These are phyloP conservation scores for Nemotelus pantherinus DNA, from an alignment of 2,888 invertebrate genomes.

Conservation along the genomic window DNA sequence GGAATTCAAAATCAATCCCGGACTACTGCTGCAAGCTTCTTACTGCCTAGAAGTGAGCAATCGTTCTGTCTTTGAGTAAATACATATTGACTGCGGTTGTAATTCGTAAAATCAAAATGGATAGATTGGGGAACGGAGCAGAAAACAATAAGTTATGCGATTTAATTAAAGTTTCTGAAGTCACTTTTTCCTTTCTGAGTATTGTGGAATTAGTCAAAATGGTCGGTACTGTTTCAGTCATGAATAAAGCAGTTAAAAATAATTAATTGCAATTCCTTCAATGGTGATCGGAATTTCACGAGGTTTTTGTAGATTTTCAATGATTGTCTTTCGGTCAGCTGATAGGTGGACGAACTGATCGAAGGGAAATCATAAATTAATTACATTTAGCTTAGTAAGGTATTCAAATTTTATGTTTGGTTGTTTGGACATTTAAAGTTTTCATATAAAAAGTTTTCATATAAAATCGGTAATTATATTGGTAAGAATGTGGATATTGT, in stretches of 20 bases:
- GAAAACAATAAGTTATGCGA: slow-evolving; percentile 46
- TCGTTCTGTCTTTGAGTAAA: neutral
- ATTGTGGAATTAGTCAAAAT: slow-evolving; percentile 45
- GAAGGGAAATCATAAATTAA: too few species aligned
- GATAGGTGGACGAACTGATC: too few species aligned
- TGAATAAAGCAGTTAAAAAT: slow-evolving; percentile 65
- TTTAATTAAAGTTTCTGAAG: slow-evolving; percentile 50
- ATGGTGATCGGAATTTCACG: slow-evolving; percentile 55
- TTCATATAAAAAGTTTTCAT: too few species aligned
- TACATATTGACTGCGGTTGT: neutral
- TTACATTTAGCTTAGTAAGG: too few species aligned
- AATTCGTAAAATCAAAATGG: slow-evolving; percentile 12
- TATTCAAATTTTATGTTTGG: too few species aligned
- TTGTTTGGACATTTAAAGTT: too few species aligned
- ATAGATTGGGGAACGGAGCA: slow-evolving; percentile 14
- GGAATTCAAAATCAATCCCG: slow-evolving; percentile 47
- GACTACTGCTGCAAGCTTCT: slow-evolving; percentile 22
- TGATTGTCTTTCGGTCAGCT: neutral
- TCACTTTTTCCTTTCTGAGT: slow-evolving; percentile 41
- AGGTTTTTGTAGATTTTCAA: slow-evolving; percentile 1
- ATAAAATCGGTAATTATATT: too few species aligned
- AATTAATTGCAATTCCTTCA: slow-evolving; percentile 66
- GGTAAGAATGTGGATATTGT: too few species aligned
- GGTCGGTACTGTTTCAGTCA: slow-evolving; percentile 13
- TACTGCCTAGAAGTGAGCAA: slow-evolving; percentile 11